Conservation (phyloP, 2,113 vertebrate species). For the Ailuropoda melanoleuca region DNA sequence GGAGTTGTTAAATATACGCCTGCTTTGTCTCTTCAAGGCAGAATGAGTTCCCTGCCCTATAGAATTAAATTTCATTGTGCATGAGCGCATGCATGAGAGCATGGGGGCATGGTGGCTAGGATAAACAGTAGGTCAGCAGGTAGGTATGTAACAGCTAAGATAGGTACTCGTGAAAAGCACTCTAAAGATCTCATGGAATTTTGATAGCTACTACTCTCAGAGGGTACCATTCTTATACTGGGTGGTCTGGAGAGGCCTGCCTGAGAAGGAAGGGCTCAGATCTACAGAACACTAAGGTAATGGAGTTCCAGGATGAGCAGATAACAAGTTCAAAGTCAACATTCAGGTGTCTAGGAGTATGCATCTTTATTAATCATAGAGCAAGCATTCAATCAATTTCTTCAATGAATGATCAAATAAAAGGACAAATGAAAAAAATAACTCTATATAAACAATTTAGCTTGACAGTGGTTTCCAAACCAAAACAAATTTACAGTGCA, state of each 20-base stretch:
- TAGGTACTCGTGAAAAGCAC: neutral
- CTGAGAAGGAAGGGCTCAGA: neutral
- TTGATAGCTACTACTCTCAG: neutral
- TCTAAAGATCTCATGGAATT: neutral
- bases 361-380: conserved; percentile 26
- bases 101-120: neutral
- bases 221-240: neutral
- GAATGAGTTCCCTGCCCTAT: neutral
- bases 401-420: conserved; percentile 28
- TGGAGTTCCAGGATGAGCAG: neutral
- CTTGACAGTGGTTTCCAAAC: neutral
- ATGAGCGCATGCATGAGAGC: neutral
- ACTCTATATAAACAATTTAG: neutral
- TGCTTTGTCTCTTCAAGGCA: neutral
- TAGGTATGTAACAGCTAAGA: no score
- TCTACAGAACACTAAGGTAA: neutral
- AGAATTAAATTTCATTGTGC: neutral
- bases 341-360: neutral
- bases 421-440: conserved; percentile 27
- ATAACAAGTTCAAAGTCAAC: neutral
- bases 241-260: neutral
- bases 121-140: neutral
- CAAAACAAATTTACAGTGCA: neutral
- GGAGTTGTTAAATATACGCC: neutral
- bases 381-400: neutral